Evolutionary conservation across 1,140 invertebrate species (phyloP).

Genomic region (Planococcus citri): DNA sequence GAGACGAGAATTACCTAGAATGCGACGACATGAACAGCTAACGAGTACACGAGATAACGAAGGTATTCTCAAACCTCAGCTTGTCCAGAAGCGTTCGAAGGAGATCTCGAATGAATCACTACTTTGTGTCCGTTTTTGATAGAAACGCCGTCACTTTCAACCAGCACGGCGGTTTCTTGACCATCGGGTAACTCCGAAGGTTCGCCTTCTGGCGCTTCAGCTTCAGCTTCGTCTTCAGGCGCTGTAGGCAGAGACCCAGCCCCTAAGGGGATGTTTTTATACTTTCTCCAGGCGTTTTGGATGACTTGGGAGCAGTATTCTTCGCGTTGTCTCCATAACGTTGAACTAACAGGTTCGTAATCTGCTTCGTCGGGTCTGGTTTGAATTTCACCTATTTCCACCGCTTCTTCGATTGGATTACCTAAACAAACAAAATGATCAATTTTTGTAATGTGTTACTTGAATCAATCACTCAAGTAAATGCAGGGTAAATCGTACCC

Average conservation of each 20-base stretch:
- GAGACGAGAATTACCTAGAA: neutral
- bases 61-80: slow-evolving; percentile 67
- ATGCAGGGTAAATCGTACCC: no score
- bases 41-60: slow-evolving; percentile 27
- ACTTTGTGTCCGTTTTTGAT: slow-evolving; percentile 77
- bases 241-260: slow-evolving; percentile 35
- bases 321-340: slow-evolving; percentile 85
- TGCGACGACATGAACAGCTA: no score
- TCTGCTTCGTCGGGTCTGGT: slow-evolving; percentile 67
- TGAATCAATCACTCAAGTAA: neutral
- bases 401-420: slow-evolving; percentile 80
- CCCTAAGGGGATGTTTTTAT: slow-evolving; percentile 45
- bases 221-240: slow-evolving; percentile 29
- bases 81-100: slow-evolving; percentile 61
- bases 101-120: slow-evolving; percentile 73
- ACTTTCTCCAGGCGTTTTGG: slow-evolving; percentile 83
- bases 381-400: slow-evolving; percentile 58
- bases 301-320: slow-evolving; percentile 91
- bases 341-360: slow-evolving; percentile 85
- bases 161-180: slow-evolving; percentile 58
- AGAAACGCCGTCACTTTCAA: slow-evolving; percentile 64
- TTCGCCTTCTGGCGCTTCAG: slow-evolving; percentile 28
- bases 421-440: slow-evolving; percentile 19
- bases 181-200: slow-evolving; percentile 36
- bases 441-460: neutral